phyloP scores from a whole-genome alignment of 2,797 vertebrate species.

The Alauda arvensis region DNA sequence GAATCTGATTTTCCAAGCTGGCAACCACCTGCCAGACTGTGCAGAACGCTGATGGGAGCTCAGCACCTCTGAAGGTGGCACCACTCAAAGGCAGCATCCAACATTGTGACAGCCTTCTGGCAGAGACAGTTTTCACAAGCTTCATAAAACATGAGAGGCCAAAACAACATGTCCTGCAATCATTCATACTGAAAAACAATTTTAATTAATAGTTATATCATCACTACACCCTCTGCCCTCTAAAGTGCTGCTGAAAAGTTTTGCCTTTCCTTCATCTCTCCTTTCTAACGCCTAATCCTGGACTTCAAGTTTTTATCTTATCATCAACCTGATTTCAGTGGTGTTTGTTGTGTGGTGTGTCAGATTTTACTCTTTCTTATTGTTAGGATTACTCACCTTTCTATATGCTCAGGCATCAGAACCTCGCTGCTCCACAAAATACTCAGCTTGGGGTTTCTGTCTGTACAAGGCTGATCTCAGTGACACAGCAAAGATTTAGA shows the following conservation, averaged over 20 bases:
- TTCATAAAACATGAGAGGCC: neutral
- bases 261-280: neutral
- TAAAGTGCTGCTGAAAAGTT: neutral
- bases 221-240: neutral
- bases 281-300: neutral
- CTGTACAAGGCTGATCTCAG: neutral
- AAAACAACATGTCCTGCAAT: conserved; percentile 10
- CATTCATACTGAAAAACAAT: neutral
- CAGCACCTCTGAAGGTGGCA: neutral
- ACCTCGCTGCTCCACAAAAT: neutral
- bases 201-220: neutral
- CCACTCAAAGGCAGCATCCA: neutral
- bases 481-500: neutral
- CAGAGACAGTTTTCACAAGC: neutral
- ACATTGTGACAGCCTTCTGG: conserved; percentile 28
- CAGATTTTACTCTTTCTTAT: neutral
- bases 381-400: neutral
- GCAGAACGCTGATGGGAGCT: neutral
- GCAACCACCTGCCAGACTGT: neutral
- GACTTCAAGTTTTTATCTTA: neutral
- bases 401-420: neutral
- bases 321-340: neutral
- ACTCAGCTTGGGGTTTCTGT: neutral
- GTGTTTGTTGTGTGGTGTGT: neutral
- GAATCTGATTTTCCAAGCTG: conserved; percentile 26